Percentiles rank a stretch among this genome's conserved stretches.
These are phyloP conservation scores for Sthenelais limicola DNA, from an alignment of 2,888 invertebrate species.

Conservation along the genomic window DNA sequence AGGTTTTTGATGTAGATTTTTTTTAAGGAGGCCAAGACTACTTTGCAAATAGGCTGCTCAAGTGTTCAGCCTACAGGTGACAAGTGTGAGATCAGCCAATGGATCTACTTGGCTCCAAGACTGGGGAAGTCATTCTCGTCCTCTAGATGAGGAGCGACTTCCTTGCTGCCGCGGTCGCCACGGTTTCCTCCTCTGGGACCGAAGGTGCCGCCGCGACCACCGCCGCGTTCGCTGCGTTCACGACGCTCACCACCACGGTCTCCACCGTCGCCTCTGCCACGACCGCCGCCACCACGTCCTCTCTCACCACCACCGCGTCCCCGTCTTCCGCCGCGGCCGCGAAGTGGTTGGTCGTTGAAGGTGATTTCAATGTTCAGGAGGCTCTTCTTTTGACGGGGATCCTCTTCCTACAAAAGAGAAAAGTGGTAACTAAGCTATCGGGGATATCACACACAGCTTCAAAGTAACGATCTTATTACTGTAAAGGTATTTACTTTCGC, in stretches of 20 bases:
- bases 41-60: constrained; percentile 25
- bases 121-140: constrained; percentile 97
- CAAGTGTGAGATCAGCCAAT: constrained; percentile 8
- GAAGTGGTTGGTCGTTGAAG: constrained; percentile 68
- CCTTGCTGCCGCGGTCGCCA: constrained; percentile 46
- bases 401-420: constrained; percentile 43
- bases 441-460: background rate
- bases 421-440: background rate
- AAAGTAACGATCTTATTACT: too few relatives aligned
- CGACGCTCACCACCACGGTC: constrained; percentile 49
- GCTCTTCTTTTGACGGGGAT: constrained; percentile 60
- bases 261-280: constrained; percentile 57
- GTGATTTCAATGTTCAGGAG: constrained; percentile 69
- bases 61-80: constrained; percentile 18
- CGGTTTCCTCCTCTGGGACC: constrained; percentile 48
- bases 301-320: constrained; percentile 51
- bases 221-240: constrained; percentile 52
- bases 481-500: too few relatives aligned
- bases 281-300: constrained; percentile 57
- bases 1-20: background rate
- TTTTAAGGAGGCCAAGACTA: constrained; percentile 33
- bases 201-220: constrained; percentile 21
- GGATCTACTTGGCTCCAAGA: constrained; percentile 74
- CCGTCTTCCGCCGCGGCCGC: constrained; percentile 62
- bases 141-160: constrained; percentile 85